Evolutionary conservation across 2,113 vertebrate species (phyloP).

Genomic region (Micromys minutus): DNA sequence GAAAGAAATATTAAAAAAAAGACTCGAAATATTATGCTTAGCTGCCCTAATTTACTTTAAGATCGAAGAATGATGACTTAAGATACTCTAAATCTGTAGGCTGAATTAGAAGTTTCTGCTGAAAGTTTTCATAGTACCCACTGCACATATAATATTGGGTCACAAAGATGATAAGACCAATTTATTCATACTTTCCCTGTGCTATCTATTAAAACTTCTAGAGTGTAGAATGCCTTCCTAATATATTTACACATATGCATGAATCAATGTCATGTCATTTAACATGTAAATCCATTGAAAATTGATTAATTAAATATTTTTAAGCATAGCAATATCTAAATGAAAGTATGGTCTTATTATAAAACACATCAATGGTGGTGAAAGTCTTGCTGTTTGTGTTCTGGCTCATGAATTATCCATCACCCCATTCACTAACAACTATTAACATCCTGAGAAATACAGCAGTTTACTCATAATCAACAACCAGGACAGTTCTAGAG

Average conservation of each 20-base stretch:
- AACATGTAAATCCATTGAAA: not conserved
- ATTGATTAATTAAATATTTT: not conserved
- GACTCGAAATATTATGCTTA: not conserved
- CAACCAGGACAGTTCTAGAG: too few relatives aligned
- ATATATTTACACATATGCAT: constrained; percentile 8
- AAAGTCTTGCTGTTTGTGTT: too few relatives aligned
- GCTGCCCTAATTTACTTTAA: not conserved
- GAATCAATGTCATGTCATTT: not conserved
- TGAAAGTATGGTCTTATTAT: not conserved
- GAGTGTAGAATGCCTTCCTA: not conserved
- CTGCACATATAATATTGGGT: not conserved
- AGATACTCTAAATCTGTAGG: not conserved
- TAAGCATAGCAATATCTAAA: not conserved
- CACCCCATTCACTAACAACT: too few relatives aligned
- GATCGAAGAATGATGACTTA: not conserved
- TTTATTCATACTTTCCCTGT: not conserved
- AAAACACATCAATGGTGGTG: too few relatives aligned
- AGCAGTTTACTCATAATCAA: too few relatives aligned
- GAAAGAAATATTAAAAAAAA: not conserved
- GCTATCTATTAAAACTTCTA: not conserved
- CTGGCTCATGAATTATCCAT: too few relatives aligned
- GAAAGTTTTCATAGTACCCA: not conserved
- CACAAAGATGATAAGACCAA: not conserved
- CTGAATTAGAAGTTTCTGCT: not conserved
- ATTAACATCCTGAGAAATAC: too few relatives aligned